Evolutionary conservation across 2,113 vertebrate species (phyloP).

Genomic region (Paradisaea rubra): DNA sequence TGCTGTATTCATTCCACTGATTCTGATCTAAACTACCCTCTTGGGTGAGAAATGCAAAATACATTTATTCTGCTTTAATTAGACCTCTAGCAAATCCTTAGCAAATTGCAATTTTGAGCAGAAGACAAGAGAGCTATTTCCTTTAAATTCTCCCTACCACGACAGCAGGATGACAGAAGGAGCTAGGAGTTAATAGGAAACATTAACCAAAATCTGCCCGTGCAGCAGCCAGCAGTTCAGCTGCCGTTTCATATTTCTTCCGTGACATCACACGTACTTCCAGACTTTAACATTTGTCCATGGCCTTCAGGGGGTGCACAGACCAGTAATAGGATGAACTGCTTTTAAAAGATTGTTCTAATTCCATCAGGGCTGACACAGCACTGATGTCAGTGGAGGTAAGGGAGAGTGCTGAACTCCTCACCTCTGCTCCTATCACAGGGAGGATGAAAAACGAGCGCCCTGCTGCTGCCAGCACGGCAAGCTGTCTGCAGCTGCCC

Average conservation of each 20-base stretch:
- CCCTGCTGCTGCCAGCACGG: not conserved
- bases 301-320: conserved; percentile 13
- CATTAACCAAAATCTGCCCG: conserved; percentile 49
- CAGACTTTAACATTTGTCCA: conserved; percentile 29
- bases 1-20: conserved; percentile 1
- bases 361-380: conserved; percentile 36
- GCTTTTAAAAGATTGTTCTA: conserved; percentile 30
- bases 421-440: not conserved
- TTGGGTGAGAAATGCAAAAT: conserved; percentile 29
- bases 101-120: not conserved
- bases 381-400: conserved; percentile 19
- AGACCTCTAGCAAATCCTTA: not conserved
- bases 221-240: conserved; percentile 11
- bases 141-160: not conserved
- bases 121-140: not conserved
- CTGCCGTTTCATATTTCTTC: conserved; percentile 42
- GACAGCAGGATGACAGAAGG: conserved; percentile 10
- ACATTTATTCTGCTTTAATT: conserved; percentile 54
- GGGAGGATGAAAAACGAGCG: not conserved
- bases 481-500: not conserved
- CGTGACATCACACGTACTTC: not conserved
- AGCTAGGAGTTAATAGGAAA: conserved; percentile 35
- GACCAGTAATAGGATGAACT: conserved; percentile 8
- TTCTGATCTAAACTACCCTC: conserved; percentile 32
- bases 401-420: conserved; percentile 20